Conservation (phyloP, 2,797 vertebrate species). For the Lateolabrax maculatus region DNA sequence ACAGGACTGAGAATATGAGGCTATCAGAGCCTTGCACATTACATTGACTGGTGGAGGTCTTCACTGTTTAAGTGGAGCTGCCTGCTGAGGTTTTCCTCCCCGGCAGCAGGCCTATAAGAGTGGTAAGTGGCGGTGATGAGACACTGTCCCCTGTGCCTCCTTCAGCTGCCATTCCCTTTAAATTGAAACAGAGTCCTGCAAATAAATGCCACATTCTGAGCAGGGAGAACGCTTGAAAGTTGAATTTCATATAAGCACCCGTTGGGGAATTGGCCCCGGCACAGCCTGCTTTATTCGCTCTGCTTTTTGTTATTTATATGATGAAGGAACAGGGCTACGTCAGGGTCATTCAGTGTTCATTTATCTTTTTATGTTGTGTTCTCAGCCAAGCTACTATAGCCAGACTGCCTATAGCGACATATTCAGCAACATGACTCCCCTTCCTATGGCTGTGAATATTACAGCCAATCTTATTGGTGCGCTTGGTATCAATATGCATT, state of each 20-base stretch:
- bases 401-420: constrained; percentile 41
- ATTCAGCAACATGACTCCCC: constrained; percentile 30
- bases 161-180: constrained; percentile 93
- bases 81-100: constrained; percentile 80
- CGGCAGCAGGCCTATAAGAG: constrained; percentile 80
- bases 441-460: constrained; percentile 60
- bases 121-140: constrained; percentile 87
- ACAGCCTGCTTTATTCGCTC: constrained; percentile 85
- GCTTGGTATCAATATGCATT: constrained; percentile 71
- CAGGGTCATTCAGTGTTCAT: constrained; percentile 82
- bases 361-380: constrained; percentile 78
- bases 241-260: constrained; percentile 91
- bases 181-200: constrained; percentile 92
- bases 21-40: constrained; percentile 77
- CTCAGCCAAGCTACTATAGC: constrained; percentile 51
- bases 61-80: constrained; percentile 81
- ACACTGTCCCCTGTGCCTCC: constrained; percentile 90
- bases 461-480: constrained; percentile 49
- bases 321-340: constrained; percentile 86
- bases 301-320: constrained; percentile 92
- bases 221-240: constrained; percentile 82
- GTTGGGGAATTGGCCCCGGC: constrained; percentile 86
- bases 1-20: constrained; percentile 70
- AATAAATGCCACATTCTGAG: constrained; percentile 90
- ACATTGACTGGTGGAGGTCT: constrained; percentile 85